Evolutionary conservation across 2,888 invertebrate species (phyloP).

Genomic region (Amphipoea lucens): DNA sequence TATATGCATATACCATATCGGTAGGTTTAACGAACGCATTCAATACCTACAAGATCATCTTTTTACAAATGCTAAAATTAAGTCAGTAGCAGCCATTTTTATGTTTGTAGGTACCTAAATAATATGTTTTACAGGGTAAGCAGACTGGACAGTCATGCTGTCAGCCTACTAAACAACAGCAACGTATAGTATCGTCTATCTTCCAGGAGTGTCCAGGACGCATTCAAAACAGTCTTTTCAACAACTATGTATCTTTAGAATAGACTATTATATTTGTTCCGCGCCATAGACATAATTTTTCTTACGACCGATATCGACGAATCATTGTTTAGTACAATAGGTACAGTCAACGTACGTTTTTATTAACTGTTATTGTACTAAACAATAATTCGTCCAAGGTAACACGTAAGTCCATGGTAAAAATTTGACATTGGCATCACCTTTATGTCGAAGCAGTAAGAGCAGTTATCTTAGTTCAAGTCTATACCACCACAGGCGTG

Average conservation of each 20-base stretch:
- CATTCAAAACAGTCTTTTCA: neutral
- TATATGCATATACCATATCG: constrained; percentile 4
- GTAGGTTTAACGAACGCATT: neutral
- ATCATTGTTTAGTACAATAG: neutral
- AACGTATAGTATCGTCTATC: neutral
- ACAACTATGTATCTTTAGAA: neutral
- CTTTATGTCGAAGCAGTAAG: neutral
- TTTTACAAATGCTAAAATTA: constrained; percentile 11
- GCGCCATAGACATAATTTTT: neutral
- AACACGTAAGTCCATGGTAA: neutral
- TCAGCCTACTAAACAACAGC: neutral
- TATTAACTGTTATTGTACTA: neutral
- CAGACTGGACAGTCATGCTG: neutral
- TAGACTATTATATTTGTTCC: neutral
- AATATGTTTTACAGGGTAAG: neutral
- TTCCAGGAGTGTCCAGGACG: no score
- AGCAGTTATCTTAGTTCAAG: neutral
- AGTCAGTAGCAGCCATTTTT: neutral
- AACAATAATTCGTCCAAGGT: neutral
- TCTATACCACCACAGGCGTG: neutral
- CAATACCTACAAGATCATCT: neutral
- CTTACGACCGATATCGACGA: neutral
- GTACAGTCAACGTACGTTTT: neutral
- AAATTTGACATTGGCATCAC: neutral
- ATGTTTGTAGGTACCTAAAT: neutral